Conservation (phyloP, 2,888 invertebrate genomes). For the Lucinisca nassula region DNA sequence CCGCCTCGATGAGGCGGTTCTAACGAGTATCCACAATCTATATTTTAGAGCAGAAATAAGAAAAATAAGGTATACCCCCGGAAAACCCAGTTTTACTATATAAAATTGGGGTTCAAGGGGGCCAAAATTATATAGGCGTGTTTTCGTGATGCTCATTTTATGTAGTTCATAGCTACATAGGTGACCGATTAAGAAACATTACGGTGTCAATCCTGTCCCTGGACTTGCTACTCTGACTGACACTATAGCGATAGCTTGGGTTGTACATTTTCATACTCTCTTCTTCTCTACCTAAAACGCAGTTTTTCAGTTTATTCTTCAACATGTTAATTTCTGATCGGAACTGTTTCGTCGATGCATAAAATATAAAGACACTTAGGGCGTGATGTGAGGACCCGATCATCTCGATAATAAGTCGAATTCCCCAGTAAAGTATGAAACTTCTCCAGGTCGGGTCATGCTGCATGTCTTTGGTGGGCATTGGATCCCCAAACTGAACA, state of each 20-base stretch:
- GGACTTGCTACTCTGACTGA: neutral
- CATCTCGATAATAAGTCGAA: slow-evolving; percentile 81
- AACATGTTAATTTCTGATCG: slow-evolving; percentile 59
- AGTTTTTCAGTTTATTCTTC: neutral
- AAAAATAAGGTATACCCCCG: too few species aligned
- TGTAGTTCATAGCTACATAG: too few species aligned
- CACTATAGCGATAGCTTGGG: neutral
- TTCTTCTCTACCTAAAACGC: neutral
- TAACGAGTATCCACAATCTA: too few species aligned
- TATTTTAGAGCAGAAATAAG: too few species aligned
- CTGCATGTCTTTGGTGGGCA: slow-evolving; percentile 76
- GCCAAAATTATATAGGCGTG: too few species aligned
- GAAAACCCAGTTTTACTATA: too few species aligned
- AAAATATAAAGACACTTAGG: slow-evolving; percentile 84
- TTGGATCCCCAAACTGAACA: slow-evolving; percentile 32
- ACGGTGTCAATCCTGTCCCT: neutral
- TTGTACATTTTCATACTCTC: neutral
- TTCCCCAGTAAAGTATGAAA: slow-evolving; percentile 80
- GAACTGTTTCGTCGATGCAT: slow-evolving; percentile 78
- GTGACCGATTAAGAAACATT: neutral
- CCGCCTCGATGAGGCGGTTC: too few species aligned
- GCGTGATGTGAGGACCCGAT: slow-evolving; percentile 86
- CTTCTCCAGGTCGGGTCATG: slow-evolving; percentile 80
- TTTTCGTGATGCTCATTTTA: too few species aligned
- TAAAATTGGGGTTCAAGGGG: too few species aligned